Conservation (phyloP, 2,113 vertebrate species). For the Pagrus major region DNA sequence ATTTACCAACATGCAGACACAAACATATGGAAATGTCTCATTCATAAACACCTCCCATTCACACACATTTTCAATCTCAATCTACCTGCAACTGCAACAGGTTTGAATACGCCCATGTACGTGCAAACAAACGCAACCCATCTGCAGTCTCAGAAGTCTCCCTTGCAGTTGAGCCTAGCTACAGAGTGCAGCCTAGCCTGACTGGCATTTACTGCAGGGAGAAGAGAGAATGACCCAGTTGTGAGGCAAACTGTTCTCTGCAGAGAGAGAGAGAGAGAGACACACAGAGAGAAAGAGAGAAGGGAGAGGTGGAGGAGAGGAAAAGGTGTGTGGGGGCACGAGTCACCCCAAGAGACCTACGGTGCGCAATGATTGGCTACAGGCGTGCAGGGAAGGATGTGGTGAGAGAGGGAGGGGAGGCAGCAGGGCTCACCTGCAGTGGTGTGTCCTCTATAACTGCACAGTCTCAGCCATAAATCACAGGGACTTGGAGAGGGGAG, state of each 20-base stretch:
- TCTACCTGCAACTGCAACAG: conserved; percentile 18
- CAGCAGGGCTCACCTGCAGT: conserved; percentile 70
- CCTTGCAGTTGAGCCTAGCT: conserved; percentile 37
- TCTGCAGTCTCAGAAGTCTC: conserved; percentile 41
- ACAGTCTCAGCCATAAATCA: conserved; percentile 65
- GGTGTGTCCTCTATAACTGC: conserved; percentile 64
- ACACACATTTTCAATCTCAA: background rate
- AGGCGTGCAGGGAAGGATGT: conserved; percentile 37
- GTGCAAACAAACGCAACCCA: conserved; percentile 21
- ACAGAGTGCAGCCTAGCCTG: conserved; percentile 28
- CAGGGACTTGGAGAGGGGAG: conserved; percentile 37
- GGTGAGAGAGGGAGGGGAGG: conserved; percentile 25
- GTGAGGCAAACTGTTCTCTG: conserved; percentile 73
- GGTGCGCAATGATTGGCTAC: conserved; percentile 67
- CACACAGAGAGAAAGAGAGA: conserved; percentile 20
- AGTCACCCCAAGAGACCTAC: conserved; percentile 56
- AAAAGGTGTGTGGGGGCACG: conserved; percentile 56
- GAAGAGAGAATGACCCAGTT: conserved; percentile 82
- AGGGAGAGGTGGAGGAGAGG: conserved; percentile 41
- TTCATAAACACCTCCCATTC: conserved; percentile 23
- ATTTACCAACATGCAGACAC: background rate
- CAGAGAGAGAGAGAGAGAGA: conserved; percentile 40
- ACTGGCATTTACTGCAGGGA: conserved; percentile 66
- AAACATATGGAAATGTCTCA: conserved; percentile 1
- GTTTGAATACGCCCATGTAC: conserved; percentile 13